phyloP scores from a whole-genome alignment of 2,888 invertebrate species.

The Macrosoma leucophasiata region DNA sequence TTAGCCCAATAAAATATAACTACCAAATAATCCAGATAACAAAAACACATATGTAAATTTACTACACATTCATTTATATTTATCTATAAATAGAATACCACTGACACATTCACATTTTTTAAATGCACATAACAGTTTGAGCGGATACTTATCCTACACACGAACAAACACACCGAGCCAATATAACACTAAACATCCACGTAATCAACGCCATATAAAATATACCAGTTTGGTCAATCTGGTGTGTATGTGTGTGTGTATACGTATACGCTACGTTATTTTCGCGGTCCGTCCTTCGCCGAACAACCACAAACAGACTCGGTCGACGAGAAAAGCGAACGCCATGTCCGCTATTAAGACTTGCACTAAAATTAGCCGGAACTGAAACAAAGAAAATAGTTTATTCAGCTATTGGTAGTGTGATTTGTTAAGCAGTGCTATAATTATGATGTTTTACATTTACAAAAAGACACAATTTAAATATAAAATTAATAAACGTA shows the following conservation, averaged over 20 bases:
- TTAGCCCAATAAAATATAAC: neutral
- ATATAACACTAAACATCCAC: constrained; percentile 8
- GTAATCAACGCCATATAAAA: constrained; percentile 4
- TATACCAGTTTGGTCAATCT: neutral
- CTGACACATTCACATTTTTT: constrained; percentile 30
- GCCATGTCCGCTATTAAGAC: constrained; percentile 90
- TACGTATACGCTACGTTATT: constrained; percentile 5
- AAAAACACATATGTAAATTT: constrained; percentile 29
- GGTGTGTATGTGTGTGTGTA: constrained; percentile 2
- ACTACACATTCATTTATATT: constrained; percentile 37
- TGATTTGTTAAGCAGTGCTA: no score
- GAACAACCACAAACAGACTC: constrained; percentile 88
- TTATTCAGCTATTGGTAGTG: no score
- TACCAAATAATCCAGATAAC: constrained; percentile 13
- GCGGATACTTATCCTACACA: constrained; percentile 21
- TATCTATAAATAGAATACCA: constrained; percentile 30
- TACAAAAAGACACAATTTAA: no score
- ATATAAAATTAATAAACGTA: no score
- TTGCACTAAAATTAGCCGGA: constrained; percentile 88
- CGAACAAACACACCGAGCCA: constrained; percentile 18
- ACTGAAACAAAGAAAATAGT: constrained; percentile 77
- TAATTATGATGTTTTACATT: no score
- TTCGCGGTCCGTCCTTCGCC: constrained; percentile 81
- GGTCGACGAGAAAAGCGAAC: constrained; percentile 90
- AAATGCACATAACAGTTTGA: constrained; percentile 34